Percentiles rank a stretch among this genome's conserved stretches.
These are phyloP conservation scores for Polietes domitor DNA, from an alignment of 2,888 invertebrate genomes.

Conservation along the genomic window DNA sequence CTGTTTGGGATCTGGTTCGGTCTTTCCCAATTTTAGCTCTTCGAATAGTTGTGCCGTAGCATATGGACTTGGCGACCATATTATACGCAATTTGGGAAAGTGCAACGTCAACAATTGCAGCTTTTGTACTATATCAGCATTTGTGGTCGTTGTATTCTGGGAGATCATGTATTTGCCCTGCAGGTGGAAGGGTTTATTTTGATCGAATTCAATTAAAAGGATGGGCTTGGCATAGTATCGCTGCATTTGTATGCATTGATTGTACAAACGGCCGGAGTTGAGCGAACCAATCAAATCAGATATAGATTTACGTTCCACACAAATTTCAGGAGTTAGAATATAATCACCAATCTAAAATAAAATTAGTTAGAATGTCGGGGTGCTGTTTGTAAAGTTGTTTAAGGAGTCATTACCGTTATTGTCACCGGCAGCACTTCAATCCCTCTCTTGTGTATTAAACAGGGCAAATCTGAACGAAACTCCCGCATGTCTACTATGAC, in stretches of 20 bases:
- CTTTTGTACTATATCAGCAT: constrained; percentile 91
- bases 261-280: constrained; percentile 96
- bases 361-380: background rate
- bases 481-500: constrained; percentile 98
- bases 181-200: constrained; percentile 93
- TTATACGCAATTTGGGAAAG: constrained; percentile 94
- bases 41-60: constrained; percentile 98
- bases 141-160: constrained; percentile 85
- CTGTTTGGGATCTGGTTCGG: constrained; percentile 89
- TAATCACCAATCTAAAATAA: constrained; percentile 94
- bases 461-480: constrained; percentile 97
- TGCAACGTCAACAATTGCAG: constrained; percentile 96
- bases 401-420: constrained; percentile 83
- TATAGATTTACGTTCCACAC: constrained; percentile 97
- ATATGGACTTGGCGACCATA: constrained; percentile 98
- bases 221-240: constrained; percentile 93
- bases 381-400: no score
- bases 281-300: constrained; percentile 98
- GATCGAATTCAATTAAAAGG: constrained; percentile 97
- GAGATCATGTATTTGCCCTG: constrained; percentile 92
- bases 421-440: constrained; percentile 95
- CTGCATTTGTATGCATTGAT: constrained; percentile 97
- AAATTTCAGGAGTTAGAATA: constrained; percentile 96
- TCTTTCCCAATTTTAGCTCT: constrained; percentile 93
- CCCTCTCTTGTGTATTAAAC: constrained; percentile 94